phyloP scores from a whole-genome alignment of 1,140 invertebrate species.

The Acromyrmex heyeri region DNA sequence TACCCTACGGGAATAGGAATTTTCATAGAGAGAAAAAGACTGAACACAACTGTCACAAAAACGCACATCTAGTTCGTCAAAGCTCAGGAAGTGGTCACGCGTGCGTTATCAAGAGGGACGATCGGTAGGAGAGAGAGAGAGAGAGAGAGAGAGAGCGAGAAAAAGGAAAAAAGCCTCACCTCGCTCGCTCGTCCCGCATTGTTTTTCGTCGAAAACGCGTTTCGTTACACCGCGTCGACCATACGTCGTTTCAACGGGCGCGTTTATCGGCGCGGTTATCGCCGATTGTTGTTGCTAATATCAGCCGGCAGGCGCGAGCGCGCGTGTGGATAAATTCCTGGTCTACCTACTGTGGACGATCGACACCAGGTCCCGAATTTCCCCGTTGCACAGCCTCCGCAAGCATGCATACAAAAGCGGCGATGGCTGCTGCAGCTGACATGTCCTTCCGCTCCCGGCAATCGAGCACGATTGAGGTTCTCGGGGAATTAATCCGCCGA shows the following conservation, averaged over 20 bases:
- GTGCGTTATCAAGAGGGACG: slow-evolving; percentile 8
- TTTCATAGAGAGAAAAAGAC: background rate
- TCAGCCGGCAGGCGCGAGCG: slow-evolving; percentile 17
- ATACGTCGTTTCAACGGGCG: slow-evolving; percentile 51
- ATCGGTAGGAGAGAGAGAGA: background rate
- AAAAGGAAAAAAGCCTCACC: background rate
- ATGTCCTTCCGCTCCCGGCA: slow-evolving; percentile 2
- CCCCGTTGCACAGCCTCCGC: slow-evolving; percentile 51
- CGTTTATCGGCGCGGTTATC: slow-evolving; percentile 64
- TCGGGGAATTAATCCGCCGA: slow-evolving; percentile 35
- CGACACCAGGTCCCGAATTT: slow-evolving; percentile 61
- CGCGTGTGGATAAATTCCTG: slow-evolving; percentile 62
- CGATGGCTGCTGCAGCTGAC: slow-evolving; percentile 67
- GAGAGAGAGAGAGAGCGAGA: background rate
- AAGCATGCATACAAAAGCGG: slow-evolving; percentile 54
- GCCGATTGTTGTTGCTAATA: slow-evolving; percentile 67
- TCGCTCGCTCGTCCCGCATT: slow-evolving; percentile 13
- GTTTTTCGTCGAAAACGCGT: slow-evolving; percentile 61
- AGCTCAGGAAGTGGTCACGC: slow-evolving; percentile 2
- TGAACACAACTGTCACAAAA: background rate
- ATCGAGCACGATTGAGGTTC: slow-evolving; percentile 39
- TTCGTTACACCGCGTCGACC: slow-evolving; percentile 57
- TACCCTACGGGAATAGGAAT: background rate
- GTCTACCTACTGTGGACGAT: slow-evolving; percentile 28
- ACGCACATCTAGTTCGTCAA: background rate